phyloP scores from a whole-genome alignment of 2,888 invertebrate species.

The Zaprionus obscuricornis region DNA sequence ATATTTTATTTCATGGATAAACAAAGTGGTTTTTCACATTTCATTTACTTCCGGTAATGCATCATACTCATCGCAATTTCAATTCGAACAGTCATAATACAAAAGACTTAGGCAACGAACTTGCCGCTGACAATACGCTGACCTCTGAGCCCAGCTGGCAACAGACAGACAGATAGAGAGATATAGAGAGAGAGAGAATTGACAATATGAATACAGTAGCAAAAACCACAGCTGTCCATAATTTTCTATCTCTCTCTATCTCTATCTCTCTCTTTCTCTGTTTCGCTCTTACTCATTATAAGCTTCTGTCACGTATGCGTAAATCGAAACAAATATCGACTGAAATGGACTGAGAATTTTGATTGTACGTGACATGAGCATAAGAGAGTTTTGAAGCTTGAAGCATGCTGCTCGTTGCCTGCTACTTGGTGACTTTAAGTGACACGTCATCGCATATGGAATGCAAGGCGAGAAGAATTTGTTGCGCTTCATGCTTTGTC shows the following conservation, averaged over 20 bases:
- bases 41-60: too few species aligned
- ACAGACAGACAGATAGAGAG: too few species aligned
- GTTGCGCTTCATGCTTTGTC: constrained; percentile 53
- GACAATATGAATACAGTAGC: constrained; percentile 14
- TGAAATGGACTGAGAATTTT: constrained; percentile 33
- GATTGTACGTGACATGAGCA: constrained; percentile 43
- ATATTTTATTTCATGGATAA: too few species aligned
- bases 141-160: too few species aligned
- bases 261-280: neutral
- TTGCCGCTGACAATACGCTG: too few species aligned
- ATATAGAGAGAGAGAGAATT: too few species aligned
- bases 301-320: constrained; percentile 56
- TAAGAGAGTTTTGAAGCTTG: neutral
- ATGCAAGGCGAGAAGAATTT: constrained; percentile 76
- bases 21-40: too few species aligned
- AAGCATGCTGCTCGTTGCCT: constrained; percentile 5
- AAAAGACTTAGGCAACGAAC: constrained; percentile 74
- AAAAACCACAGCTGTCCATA: neutral
- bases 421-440: constrained; percentile 25
- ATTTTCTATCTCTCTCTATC: too few species aligned
- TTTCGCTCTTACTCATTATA: constrained; percentile 27
- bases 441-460: constrained; percentile 68
- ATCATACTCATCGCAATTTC: neutral
- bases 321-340: constrained; percentile 36
- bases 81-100: constrained; percentile 12